Conservation (phyloP, 2,888 invertebrate genomes). For the Nomada ruficornis region DNA sequence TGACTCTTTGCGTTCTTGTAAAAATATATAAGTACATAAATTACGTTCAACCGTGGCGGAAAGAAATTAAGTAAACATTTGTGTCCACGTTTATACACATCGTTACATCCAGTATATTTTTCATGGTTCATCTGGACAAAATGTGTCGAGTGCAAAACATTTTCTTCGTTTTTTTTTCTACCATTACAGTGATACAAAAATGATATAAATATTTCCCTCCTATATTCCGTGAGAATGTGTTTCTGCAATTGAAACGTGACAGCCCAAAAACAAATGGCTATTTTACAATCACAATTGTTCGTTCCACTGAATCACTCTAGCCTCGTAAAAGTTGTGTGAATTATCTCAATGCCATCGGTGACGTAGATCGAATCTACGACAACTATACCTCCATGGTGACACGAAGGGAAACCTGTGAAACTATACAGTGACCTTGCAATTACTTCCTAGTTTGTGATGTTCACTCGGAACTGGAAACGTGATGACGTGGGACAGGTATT, state of each 20-base stretch:
- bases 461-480: constrained; percentile 9
- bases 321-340: neutral
- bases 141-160: too few relatives aligned
- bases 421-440: constrained; percentile 17
- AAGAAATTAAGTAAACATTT: too few relatives aligned
- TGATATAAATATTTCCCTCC: neutral
- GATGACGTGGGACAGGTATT: constrained; percentile 34
- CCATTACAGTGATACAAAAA: neutral
- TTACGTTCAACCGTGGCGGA: too few relatives aligned
- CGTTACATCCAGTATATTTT: constrained; percentile 4
- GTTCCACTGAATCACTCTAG: neutral
- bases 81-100: too few relatives aligned
- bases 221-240: neutral
- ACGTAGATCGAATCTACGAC: constrained; percentile 5
- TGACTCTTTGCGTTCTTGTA: too few relatives aligned
- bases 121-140: neutral
- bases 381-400: constrained; percentile 5
- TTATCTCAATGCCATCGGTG: constrained; percentile 21
- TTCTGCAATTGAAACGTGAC: too few relatives aligned
- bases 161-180: too few relatives aligned
- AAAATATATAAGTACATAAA: too few relatives aligned
- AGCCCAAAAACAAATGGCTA: neutral
- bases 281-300: neutral
- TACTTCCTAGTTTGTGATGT: constrained; percentile 31
- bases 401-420: constrained; percentile 2